Percentiles rank a stretch among this genome's conserved stretches.
Conservation (phyloP, 2,113 vertebrate genomes). For the Otolemur garnettii region DNA sequence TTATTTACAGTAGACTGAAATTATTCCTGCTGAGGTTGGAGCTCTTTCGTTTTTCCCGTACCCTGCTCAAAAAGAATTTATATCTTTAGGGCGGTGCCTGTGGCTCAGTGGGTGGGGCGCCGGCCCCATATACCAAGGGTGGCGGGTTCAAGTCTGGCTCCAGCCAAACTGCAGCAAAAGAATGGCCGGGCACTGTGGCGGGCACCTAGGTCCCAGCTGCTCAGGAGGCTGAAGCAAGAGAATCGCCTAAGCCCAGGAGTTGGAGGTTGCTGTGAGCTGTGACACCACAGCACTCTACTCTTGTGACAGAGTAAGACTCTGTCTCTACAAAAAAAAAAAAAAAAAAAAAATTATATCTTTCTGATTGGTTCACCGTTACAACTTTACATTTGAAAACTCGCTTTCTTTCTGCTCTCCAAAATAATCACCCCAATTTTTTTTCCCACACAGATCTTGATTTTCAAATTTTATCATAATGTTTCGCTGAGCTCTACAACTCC, state of each 20-base stretch:
- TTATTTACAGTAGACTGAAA: constrained; percentile 43
- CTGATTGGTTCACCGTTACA: constrained; percentile 18
- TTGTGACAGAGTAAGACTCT: too few relatives aligned
- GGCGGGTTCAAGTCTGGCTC: too few relatives aligned
- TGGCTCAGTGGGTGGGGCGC: too few relatives aligned
- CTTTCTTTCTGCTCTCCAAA: constrained; percentile 11
- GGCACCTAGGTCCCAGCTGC: too few relatives aligned
- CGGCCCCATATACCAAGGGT: too few relatives aligned
- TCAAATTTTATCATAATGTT: constrained; percentile 5
- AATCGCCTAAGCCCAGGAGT: too few relatives aligned
- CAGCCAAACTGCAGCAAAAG: too few relatives aligned
- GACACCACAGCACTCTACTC: too few relatives aligned
- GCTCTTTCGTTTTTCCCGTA: neutral
- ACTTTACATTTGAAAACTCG: neutral
- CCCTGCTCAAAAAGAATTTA: neutral
- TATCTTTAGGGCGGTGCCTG: neutral
- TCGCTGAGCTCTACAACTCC: neutral
- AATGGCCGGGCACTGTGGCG: too few relatives aligned
- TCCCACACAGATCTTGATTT: constrained; percentile 22
- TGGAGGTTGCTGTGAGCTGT: too few relatives aligned
- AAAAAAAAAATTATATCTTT: constrained; percentile 14
- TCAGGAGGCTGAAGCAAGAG: too few relatives aligned
- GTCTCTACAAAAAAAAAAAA: too few relatives aligned
- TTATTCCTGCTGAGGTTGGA: neutral
- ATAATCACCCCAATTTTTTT: neutral